These are phyloP conservation scores for Drosophila rellima DNA, from an alignment of 2,888 invertebrate genomes.

Conservation along the genomic window DNA sequence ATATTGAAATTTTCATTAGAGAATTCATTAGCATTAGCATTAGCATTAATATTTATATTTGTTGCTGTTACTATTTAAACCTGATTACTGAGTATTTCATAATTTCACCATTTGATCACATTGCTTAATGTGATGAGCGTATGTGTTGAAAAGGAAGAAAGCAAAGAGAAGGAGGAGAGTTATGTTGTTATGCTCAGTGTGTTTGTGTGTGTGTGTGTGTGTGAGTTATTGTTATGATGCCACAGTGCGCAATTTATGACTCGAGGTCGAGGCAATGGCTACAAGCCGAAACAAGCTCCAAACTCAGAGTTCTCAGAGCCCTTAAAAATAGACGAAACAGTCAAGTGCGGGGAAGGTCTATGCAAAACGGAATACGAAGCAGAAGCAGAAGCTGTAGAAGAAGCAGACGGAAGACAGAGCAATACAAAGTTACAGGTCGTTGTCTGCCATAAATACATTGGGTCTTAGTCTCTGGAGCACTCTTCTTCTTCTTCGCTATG, in stretches of 20 bases:
- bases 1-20: background rate
- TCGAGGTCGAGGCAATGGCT: conserved; percentile 58
- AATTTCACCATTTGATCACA: background rate
- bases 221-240: conserved; percentile 81
- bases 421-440: conserved; percentile 32
- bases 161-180: conserved; percentile 5
- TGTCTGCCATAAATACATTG: conserved; percentile 72
- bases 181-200: conserved; percentile 28
- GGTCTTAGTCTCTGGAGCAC: conserved; percentile 71
- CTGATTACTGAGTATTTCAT: conserved; percentile 8
- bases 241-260: conserved; percentile 79
- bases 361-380: conserved; percentile 1
- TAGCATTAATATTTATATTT: background rate
- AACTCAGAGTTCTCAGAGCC: conserved; percentile 22
- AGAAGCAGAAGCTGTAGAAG: background rate
- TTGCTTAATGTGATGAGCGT: conserved; percentile 7
- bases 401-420: background rate
- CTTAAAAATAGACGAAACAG: conserved; percentile 70
- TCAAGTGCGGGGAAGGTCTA: conserved; percentile 19
- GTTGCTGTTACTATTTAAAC: background rate
- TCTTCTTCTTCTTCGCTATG: conserved; percentile 73
- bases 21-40: background rate
- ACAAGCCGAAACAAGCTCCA: conserved; percentile 37
- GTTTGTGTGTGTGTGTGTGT: conserved; percentile 30
- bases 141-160: conserved; percentile 9